Percentiles rank a stretch among this genome's conserved stretches.
Evolutionary conservation across 2,888 invertebrate genomes (phyloP).

Genomic region (Conus canariensis): DNA sequence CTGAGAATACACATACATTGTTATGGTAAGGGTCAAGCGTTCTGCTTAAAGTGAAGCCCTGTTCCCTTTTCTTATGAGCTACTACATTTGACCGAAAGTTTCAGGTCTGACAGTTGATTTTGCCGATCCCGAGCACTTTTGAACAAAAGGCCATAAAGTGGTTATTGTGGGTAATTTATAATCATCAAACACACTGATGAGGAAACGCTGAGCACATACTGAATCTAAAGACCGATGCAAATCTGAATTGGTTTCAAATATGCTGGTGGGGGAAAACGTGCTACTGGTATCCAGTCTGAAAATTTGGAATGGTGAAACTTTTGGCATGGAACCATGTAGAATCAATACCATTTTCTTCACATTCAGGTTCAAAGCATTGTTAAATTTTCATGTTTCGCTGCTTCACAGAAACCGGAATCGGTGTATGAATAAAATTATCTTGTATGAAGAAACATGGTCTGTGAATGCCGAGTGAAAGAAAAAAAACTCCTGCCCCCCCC

Average conservation of each 20-base stretch:
- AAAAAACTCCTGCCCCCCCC: not conserved
- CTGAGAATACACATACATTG: not conserved
- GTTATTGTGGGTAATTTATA: too few species aligned
- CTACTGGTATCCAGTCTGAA: too few species aligned
- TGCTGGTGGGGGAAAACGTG: too few species aligned
- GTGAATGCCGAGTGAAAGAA: not conserved
- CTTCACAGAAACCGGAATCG: conserved; percentile 42
- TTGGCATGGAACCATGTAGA: not conserved
- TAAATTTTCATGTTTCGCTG: conserved; percentile 23
- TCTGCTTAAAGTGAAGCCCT: not conserved
- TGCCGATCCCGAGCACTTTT: not conserved
- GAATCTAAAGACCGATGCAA: too few species aligned
- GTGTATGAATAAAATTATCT: conserved; percentile 44
- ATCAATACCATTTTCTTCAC: not conserved
- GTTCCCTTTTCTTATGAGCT: not conserved
- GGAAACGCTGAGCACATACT: too few species aligned
- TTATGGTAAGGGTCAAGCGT: not conserved
- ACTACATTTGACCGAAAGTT: not conserved
- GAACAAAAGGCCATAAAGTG: not conserved
- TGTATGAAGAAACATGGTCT: not conserved
- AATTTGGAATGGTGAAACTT: too few species aligned
- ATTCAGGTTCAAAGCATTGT: conserved; percentile 1
- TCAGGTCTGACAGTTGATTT: not conserved
- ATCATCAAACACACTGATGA: too few species aligned
- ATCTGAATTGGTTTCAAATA: too few species aligned